Conservation (phyloP, 2,797 vertebrate species). For the Pelochelys cantorii region DNA sequence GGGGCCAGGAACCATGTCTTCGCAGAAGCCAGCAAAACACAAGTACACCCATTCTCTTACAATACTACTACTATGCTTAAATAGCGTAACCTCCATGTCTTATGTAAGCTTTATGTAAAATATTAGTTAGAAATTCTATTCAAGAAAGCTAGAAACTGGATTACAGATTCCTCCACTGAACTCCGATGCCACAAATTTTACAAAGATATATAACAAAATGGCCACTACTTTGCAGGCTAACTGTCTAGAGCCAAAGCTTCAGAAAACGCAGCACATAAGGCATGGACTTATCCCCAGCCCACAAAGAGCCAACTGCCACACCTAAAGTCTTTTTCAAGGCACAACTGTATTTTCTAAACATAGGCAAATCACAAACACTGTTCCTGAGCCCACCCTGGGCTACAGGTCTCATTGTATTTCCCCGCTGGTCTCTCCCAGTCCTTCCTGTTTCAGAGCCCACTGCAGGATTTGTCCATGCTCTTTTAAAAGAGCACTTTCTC, state of each 20-base stretch:
- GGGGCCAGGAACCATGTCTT: not conserved
- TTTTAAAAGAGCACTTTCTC: not conserved
- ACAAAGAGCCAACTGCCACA: not conserved
- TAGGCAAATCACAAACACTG: not conserved
- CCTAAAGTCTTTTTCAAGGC: not conserved
- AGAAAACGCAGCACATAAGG: not conserved
- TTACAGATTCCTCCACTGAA: not conserved
- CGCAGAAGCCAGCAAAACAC: not conserved
- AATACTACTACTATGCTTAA: not conserved
- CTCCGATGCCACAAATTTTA: not conserved
- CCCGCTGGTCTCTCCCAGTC: too few species aligned
- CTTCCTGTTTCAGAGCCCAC: not conserved
- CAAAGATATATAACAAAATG: not conserved
- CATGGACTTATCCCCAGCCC: not conserved
- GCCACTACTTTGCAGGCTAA: not conserved
- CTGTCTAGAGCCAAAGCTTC: not conserved
- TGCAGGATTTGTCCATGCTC: not conserved
- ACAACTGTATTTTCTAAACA: not conserved
- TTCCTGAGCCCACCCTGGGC: not conserved
- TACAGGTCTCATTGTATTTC: too few species aligned
- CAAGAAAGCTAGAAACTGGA: not conserved
- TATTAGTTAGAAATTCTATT: not conserved
- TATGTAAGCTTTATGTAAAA: not conserved
- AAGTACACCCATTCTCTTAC: not conserved
- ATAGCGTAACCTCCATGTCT: not conserved